Evolutionary conservation across 2,888 invertebrate genomes (phyloP).

Genomic region (Tachina grossa): DNA sequence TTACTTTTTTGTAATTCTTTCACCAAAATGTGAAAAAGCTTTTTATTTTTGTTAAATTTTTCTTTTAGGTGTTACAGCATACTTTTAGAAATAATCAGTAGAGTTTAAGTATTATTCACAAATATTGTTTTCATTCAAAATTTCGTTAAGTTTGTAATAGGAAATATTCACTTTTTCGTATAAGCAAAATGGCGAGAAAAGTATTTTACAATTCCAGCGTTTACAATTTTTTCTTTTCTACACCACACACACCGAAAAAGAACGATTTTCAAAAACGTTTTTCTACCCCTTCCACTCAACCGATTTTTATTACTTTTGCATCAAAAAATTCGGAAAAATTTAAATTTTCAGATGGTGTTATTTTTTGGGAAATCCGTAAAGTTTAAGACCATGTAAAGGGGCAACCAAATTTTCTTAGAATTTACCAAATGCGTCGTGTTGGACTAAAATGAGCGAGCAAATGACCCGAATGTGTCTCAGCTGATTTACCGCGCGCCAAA

Average conservation of each 20-base stretch:
- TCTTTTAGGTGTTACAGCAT: constrained; percentile 27
- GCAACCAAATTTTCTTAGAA: constrained; percentile 65
- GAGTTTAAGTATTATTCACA: neutral
- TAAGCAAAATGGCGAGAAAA: constrained; percentile 80
- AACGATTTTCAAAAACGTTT: constrained; percentile 76
- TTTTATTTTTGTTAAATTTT: constrained; percentile 22
- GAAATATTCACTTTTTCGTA: constrained; percentile 75
- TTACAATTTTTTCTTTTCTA: constrained; percentile 74
- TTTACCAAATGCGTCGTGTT: constrained; percentile 71
- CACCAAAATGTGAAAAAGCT: constrained; percentile 20
- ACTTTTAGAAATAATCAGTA: neutral
- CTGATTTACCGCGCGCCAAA: constrained; percentile 74
- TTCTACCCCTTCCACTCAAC: constrained; percentile 74
- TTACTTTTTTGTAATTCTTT: constrained; percentile 56
- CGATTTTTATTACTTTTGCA: constrained; percentile 76
- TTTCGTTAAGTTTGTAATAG: constrained; percentile 59
- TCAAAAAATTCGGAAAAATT: constrained; percentile 77
- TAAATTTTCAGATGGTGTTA: constrained; percentile 72
- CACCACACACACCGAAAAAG: constrained; percentile 74
- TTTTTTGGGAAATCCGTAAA: constrained; percentile 65
- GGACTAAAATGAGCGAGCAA: constrained; percentile 71
- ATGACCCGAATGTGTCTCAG: constrained; percentile 72
- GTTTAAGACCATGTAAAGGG: constrained; percentile 65
- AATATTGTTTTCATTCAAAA: constrained; percentile 23
- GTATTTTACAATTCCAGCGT: constrained; percentile 78